These are phyloP conservation scores for Periphyllus acericola DNA, from an alignment of 2,888 invertebrate species.

Conservation along the genomic window DNA sequence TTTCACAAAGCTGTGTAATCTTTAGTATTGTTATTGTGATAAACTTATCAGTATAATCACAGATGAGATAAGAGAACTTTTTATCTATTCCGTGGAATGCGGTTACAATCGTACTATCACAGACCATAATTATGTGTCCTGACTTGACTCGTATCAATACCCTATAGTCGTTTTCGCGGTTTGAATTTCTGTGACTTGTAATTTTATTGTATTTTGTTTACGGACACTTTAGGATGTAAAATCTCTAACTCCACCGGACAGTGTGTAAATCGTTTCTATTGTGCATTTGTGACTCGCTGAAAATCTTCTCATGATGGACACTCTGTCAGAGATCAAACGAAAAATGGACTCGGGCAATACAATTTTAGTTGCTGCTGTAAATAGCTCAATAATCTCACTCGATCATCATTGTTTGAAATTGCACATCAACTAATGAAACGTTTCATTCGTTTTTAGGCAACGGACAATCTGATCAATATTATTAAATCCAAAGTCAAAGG, in stretches of 20 bases:
- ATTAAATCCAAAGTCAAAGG: constrained; percentile 48
- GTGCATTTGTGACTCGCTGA: neutral
- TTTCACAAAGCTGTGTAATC: too few relatives aligned
- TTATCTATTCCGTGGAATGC: too few relatives aligned
- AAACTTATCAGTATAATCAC: too few relatives aligned
- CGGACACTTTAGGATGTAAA: neutral
- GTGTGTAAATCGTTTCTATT: neutral
- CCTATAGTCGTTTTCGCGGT: too few relatives aligned
- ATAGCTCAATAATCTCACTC: neutral
- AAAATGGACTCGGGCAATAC: constrained; percentile 41
- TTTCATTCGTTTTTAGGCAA: constrained; percentile 39
- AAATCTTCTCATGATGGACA: constrained; percentile 1
- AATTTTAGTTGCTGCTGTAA: constrained; percentile 32
- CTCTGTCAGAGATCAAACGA: constrained; percentile 40
- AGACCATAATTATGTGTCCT: too few relatives aligned
- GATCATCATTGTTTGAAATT: neutral
- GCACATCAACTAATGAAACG: neutral
- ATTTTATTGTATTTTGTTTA: neutral
- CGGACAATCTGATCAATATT: constrained; percentile 25
- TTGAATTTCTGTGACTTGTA: too few relatives aligned
- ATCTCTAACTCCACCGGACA: neutral
- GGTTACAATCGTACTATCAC: too few relatives aligned
- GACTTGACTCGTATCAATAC: too few relatives aligned
- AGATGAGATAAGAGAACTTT: too few relatives aligned
- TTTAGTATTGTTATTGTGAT: too few relatives aligned